These are phyloP conservation scores for Oxytorus armatus DNA, from an alignment of 2,888 invertebrate genomes.

Conservation along the genomic window DNA sequence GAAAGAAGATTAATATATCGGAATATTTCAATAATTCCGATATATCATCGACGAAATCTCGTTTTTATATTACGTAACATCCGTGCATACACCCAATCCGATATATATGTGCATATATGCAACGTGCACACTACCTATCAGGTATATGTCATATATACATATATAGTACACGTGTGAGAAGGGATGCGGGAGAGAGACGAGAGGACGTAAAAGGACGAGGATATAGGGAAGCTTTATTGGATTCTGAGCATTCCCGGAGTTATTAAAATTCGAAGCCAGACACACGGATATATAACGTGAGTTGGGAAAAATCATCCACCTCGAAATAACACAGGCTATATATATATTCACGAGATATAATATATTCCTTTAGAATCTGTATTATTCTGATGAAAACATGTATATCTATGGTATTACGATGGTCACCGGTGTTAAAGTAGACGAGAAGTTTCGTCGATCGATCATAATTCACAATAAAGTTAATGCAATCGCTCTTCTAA, in stretches of 20 bases:
- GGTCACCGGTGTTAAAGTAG: slow-evolving; percentile 48
- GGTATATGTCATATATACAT: neutral
- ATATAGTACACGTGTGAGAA: slow-evolving; percentile 58
- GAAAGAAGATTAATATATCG: neutral
- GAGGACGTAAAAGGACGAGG: slow-evolving; percentile 48
- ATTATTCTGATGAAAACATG: slow-evolving; percentile 71
- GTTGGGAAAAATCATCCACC: slow-evolving; percentile 70
- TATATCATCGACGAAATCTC: too few species aligned
- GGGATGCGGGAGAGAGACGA: slow-evolving; percentile 70
- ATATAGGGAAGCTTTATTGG: slow-evolving; percentile 80
- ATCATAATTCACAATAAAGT: slow-evolving; percentile 80
- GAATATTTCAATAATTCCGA: neutral
- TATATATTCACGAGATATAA: slow-evolving; percentile 30
- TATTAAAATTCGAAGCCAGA: slow-evolving; percentile 84
- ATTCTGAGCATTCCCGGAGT: slow-evolving; percentile 83
- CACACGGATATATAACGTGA: slow-evolving; percentile 70
- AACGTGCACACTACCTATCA: neutral
- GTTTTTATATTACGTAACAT: slow-evolving; percentile 13
- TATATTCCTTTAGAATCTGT: slow-evolving; percentile 73
- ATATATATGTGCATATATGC: neutral
- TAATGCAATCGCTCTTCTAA: slow-evolving; percentile 68
- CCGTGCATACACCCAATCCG: neutral
- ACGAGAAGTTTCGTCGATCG: slow-evolving; percentile 72
- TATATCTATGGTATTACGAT: neutral
- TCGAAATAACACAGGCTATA: slow-evolving; percentile 51